Conservation (phyloP, 2,888 invertebrate genomes). For the Strigamia maritima region DNA sequence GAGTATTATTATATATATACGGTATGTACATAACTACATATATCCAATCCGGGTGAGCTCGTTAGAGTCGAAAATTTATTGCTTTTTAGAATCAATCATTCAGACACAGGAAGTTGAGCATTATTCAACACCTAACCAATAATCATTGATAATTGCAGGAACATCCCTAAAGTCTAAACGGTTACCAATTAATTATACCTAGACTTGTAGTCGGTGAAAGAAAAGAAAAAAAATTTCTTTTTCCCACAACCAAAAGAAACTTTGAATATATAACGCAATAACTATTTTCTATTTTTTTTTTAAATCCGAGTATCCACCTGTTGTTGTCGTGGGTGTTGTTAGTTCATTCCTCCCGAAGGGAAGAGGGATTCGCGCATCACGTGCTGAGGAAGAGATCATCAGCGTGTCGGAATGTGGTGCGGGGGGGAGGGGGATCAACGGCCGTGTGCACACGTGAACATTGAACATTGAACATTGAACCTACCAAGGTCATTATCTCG, state of each 20-base stretch:
- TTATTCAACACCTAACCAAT: neutral
- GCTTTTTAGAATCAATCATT: neutral
- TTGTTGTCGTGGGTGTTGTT: constrained; percentile 15
- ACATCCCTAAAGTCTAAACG: neutral
- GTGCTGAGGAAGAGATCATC: constrained; percentile 10
- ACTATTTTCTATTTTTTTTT: too few species aligned
- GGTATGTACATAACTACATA: too few species aligned
- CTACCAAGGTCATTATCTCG: constrained; percentile 15
- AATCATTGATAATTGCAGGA: neutral
- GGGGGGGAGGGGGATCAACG: neutral
- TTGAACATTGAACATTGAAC: constrained; percentile 9
- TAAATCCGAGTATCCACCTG: neutral
- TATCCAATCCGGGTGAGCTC: too few species aligned
- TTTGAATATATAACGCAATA: too few species aligned
- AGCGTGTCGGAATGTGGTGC: constrained; percentile 10
- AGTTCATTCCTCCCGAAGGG: constrained; percentile 10
- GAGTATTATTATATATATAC: too few species aligned
- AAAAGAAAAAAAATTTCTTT: too few species aligned
- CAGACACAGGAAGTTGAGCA: neutral
- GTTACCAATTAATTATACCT: neutral
- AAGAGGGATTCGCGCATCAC: constrained; percentile 15
- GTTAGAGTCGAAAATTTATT: neutral
- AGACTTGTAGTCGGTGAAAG: too few species aligned
- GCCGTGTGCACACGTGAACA: neutral
- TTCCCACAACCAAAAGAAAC: too few species aligned